Percentiles rank a stretch among this genome's conserved stretches.
Evolutionary conservation across 2,113 vertebrate genomes (phyloP).

Genomic region (Oriolus oriolus): DNA sequence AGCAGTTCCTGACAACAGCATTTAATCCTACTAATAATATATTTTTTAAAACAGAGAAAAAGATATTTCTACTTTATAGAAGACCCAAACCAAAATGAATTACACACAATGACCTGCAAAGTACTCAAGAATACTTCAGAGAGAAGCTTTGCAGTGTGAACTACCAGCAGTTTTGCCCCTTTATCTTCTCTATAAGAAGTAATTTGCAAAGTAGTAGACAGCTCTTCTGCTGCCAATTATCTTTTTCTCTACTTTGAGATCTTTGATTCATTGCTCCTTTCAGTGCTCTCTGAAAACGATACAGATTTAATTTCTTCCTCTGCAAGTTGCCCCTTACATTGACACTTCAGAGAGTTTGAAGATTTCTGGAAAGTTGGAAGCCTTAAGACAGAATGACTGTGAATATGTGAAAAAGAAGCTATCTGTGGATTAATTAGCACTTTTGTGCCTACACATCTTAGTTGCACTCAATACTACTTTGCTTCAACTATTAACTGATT

Average conservation of each 20-base stretch:
- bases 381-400: neutral
- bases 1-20: neutral
- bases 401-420: neutral
- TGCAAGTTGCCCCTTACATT: neutral
- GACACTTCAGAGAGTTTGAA: neutral
- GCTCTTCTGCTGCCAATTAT: neutral
- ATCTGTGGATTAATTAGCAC: neutral
- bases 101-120: neutral
- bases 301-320: slow-evolving; percentile 13
- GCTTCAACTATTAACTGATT: neutral
- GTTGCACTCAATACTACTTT: neutral
- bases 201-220: neutral
- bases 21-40: neutral
- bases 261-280: neutral
- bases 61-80: neutral
- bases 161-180: neutral
- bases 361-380: neutral
- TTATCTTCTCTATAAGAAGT: neutral
- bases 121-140: neutral
- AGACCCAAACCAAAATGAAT: neutral
- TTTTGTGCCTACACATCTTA: neutral
- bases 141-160: neutral
- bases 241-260: neutral
- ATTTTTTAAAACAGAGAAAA: neutral
- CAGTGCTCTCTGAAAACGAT: neutral